Evolutionary conservation across 2,113 vertebrate species (phyloP).

Genomic region (Taurulus bubalis): DNA sequence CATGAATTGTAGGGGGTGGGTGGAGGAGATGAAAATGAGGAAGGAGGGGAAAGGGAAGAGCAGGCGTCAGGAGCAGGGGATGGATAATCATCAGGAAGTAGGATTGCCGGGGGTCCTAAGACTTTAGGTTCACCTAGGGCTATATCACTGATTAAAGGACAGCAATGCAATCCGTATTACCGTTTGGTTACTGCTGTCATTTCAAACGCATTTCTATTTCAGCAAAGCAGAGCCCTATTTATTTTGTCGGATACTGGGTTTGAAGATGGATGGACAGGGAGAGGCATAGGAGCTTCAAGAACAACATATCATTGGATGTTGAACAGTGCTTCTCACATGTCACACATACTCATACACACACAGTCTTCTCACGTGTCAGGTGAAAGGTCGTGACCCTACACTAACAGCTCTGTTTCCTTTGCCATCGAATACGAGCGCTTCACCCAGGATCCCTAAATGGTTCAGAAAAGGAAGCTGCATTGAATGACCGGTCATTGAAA

Average conservation of each 20-base stretch:
- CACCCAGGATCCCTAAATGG: constrained; percentile 37
- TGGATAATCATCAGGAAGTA: constrained; percentile 63
- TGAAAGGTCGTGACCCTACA: constrained; percentile 63
- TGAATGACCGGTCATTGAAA: constrained; percentile 49
- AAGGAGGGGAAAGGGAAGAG: constrained; percentile 40
- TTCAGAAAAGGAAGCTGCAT: constrained; percentile 50
- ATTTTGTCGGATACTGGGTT: not conserved
- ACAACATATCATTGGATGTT: constrained; percentile 44
- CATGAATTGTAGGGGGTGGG: constrained; percentile 30
- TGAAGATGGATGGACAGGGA: constrained; percentile 23
- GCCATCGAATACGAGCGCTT: constrained; percentile 44
- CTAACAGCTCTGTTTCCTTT: constrained; percentile 69
- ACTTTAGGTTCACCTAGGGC: constrained; percentile 46
- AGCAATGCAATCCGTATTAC: constrained; percentile 3
- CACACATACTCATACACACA: constrained; percentile 12
- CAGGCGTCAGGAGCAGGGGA: constrained; percentile 20
- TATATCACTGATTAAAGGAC: constrained; percentile 60
- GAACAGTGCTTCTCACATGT: constrained; percentile 43
- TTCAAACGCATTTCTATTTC: constrained; percentile 24
- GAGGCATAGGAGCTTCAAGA: constrained; percentile 29
- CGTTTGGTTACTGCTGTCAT: constrained; percentile 26
- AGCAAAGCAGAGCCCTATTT: constrained; percentile 12
- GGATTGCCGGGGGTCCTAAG: constrained; percentile 27
- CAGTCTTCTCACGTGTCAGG: constrained; percentile 66
- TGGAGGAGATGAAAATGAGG: constrained; percentile 31